These are phyloP conservation scores for Cranoglanis bouderius DNA, from an alignment of 2,113 vertebrate species.

Conservation along the genomic window DNA sequence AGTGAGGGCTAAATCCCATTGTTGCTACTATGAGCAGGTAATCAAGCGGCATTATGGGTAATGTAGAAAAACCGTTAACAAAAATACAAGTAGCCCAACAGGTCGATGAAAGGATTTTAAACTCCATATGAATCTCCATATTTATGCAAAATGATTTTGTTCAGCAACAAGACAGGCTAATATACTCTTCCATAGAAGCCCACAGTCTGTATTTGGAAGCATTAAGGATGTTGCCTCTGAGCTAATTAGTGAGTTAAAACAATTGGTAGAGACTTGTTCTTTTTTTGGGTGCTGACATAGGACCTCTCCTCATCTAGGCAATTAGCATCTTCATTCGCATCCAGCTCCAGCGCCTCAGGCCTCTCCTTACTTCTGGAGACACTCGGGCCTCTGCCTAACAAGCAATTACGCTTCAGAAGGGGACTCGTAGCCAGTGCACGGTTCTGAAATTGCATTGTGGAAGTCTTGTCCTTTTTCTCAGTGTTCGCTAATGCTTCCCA, in stretches of 20 bases:
- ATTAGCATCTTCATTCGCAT: constrained; percentile 64
- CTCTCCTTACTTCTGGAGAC: constrained; percentile 44
- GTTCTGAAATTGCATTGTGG: constrained; percentile 37
- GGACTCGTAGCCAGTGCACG: constrained; percentile 24
- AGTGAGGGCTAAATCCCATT: neutral
- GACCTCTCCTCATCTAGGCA: constrained; percentile 59
- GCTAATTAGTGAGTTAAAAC: constrained; percentile 56
- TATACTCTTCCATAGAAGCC: constrained; percentile 47
- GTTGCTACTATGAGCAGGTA: neutral
- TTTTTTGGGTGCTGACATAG: constrained; percentile 38
- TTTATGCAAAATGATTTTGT: constrained; percentile 15
- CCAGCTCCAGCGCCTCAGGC: constrained; percentile 51
- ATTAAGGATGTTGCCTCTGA: constrained; percentile 49
- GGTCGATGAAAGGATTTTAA: neutral
- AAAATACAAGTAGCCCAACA: neutral
- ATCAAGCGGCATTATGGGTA: neutral
- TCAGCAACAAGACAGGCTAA: constrained; percentile 20
- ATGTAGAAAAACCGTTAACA: neutral
- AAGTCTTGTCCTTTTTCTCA: constrained; percentile 36
- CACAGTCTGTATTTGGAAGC: constrained; percentile 45
- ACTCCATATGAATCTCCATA: neutral
- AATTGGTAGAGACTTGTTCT: constrained; percentile 23
- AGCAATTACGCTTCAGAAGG: constrained; percentile 58
- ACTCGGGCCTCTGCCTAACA: constrained; percentile 54
- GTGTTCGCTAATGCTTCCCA: constrained; percentile 10